Conservation (phyloP, 2,888 invertebrate genomes). For the Aspidapion aeneum region DNA sequence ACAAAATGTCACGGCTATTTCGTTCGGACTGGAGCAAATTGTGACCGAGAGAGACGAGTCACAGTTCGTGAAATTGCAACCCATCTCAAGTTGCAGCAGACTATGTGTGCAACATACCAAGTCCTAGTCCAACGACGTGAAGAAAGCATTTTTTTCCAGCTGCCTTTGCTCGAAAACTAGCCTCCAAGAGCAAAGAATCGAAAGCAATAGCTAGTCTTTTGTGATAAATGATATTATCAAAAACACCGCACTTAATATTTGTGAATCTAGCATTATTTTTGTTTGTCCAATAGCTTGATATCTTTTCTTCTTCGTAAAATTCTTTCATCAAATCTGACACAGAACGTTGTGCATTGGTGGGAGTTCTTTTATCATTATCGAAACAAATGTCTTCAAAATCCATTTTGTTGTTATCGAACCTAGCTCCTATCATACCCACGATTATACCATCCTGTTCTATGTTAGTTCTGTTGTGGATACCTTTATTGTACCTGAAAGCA, state of each 20-base stretch:
- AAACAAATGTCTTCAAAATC: neutral
- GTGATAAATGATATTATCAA: constrained; percentile 44
- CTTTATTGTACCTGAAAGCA: too few species aligned
- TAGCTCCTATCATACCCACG: constrained; percentile 53
- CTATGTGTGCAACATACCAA: constrained; percentile 57
- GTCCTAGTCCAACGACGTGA: constrained; percentile 64
- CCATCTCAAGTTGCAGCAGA: too few species aligned
- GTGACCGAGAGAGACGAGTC: too few species aligned
- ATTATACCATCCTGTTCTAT: constrained; percentile 49
- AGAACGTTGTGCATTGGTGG: too few species aligned
- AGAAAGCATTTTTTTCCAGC: constrained; percentile 55
- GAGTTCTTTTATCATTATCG: too few species aligned
- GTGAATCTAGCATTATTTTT: neutral
- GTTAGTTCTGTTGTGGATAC: constrained; percentile 40
- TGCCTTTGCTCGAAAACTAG: constrained; percentile 54
- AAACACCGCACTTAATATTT: constrained; percentile 20
- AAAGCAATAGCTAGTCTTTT: constrained; percentile 55
- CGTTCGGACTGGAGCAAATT: too few species aligned
- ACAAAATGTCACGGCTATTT: too few species aligned
- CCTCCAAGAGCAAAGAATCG: constrained; percentile 61
- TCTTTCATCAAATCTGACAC: neutral
- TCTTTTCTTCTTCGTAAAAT: too few species aligned
- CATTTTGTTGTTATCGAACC: constrained; percentile 47
- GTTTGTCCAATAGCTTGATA: too few species aligned
- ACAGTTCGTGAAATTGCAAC: too few species aligned